phyloP scores from a whole-genome alignment of 2,888 invertebrate species.

The Tyria jacobaeae region DNA sequence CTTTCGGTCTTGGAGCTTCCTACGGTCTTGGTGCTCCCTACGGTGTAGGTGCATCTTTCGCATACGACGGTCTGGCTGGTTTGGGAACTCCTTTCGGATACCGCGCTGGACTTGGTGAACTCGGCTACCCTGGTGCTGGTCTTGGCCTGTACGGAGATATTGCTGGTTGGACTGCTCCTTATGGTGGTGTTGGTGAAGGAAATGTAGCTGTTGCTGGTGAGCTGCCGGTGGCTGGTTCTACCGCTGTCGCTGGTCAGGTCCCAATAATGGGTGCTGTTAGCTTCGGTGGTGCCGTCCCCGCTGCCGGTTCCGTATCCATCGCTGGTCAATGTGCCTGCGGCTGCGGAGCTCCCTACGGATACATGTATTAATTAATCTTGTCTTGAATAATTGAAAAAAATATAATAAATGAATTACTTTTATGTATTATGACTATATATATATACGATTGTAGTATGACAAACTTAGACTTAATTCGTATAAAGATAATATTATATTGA shows the following conservation, averaged over 20 bases:
- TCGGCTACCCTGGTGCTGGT: constrained; percentile 3
- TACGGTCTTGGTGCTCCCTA: too few species aligned
- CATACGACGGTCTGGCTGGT: constrained; percentile 4
- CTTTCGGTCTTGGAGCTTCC: neutral
- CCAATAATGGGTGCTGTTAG: constrained; percentile 25
- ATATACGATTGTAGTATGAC: too few species aligned
- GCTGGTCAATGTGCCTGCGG: constrained; percentile 15
- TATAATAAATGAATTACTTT: neutral
- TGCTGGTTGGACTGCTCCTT: neutral
- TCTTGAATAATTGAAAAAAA: neutral
- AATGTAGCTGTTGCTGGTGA: constrained; percentile 16
- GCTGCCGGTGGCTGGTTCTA: constrained; percentile 15
- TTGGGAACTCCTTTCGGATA: neutral
- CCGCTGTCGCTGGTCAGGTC: constrained; percentile 15
- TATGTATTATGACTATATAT: too few species aligned
- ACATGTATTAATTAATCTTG: too few species aligned
- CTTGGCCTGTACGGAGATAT: too few species aligned
- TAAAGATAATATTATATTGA: neutral
- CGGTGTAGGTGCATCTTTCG: neutral
- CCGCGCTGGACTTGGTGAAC: constrained; percentile 1
- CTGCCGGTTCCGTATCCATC: constrained; percentile 27
- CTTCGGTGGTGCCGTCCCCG: constrained; percentile 14
- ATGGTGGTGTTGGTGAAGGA: constrained; percentile 16
- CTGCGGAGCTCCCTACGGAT: neutral
- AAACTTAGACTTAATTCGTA: neutral